Conservation (phyloP, 2,797 vertebrate genomes). For the Melanotaenia trifasciata region DNA sequence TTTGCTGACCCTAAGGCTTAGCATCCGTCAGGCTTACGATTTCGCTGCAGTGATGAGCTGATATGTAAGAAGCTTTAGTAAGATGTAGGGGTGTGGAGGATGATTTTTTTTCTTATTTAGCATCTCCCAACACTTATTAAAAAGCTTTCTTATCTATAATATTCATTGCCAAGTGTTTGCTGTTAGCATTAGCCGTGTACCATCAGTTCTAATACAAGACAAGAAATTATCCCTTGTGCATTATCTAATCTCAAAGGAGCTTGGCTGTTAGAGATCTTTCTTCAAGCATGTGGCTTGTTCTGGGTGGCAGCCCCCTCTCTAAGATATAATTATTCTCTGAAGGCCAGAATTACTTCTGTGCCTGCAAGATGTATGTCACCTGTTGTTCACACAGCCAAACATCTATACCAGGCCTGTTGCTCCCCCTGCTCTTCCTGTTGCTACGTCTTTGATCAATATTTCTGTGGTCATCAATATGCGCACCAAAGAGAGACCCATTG, state of each 20-base stretch:
- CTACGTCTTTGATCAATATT: constrained; percentile 79
- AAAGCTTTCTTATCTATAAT: neutral
- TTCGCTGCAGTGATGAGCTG: neutral
- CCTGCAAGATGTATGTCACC: constrained; percentile 66
- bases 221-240: constrained; percentile 32
- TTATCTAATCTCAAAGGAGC: constrained; percentile 33
- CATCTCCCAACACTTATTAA: neutral
- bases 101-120: neutral
- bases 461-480: constrained; percentile 64
- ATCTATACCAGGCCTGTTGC: constrained; percentile 37
- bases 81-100: neutral
- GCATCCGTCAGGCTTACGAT: neutral
- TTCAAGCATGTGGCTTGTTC: constrained; percentile 19
- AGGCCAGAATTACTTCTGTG: constrained; percentile 28
- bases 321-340: constrained; percentile 67
- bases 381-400: constrained; percentile 65
- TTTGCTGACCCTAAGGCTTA: neutral
- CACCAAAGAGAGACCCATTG: constrained; percentile 73
- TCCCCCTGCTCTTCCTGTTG: constrained; percentile 56
- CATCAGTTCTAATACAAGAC: constrained; percentile 12
- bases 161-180: neutral
- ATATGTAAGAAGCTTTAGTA: neutral
- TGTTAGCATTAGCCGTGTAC: neutral
- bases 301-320: constrained; percentile 47
- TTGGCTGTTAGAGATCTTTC: constrained; percentile 23